Evolutionary conservation across 2,888 invertebrate genomes (phyloP).

Genomic region (Phengaris alcon): DNA sequence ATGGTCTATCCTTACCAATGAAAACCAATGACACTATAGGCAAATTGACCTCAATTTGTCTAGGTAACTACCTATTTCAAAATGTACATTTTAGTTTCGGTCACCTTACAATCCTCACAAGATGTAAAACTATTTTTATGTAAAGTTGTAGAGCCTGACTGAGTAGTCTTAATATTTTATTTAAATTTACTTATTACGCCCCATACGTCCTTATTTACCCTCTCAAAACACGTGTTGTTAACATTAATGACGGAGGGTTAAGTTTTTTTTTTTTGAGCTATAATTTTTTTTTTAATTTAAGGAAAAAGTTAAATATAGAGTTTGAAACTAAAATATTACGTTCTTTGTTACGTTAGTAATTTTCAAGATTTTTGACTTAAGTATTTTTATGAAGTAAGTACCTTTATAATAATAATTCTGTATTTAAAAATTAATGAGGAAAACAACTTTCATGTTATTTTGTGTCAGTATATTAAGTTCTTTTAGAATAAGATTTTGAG

Average conservation of each 20-base stretch:
- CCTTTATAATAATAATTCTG: too few species aligned
- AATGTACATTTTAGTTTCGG: too few species aligned
- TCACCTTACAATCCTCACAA: background rate
- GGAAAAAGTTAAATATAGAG: background rate
- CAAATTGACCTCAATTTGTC: too few species aligned
- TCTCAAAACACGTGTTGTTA: slow-evolving; percentile 11
- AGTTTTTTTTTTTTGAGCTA: background rate
- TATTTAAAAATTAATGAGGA: too few species aligned
- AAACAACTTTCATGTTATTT: too few species aligned
- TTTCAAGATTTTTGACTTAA: too few species aligned
- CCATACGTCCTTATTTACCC: background rate
- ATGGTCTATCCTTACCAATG: too few species aligned
- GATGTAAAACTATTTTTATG: background rate
- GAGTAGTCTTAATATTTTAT: background rate
- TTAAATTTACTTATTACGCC: background rate
- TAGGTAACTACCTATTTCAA: too few species aligned
- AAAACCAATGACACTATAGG: too few species aligned
- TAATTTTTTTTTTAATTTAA: background rate
- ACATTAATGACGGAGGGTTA: slow-evolving; percentile 4
- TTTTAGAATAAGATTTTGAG: background rate
- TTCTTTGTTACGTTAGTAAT: background rate
- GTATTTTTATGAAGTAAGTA: too few species aligned
- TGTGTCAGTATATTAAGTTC: background rate
- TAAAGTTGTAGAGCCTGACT: background rate
- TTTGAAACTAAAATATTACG: background rate